Conservation (phyloP, 2,113 vertebrate genomes). For the Promerops cafer region DNA sequence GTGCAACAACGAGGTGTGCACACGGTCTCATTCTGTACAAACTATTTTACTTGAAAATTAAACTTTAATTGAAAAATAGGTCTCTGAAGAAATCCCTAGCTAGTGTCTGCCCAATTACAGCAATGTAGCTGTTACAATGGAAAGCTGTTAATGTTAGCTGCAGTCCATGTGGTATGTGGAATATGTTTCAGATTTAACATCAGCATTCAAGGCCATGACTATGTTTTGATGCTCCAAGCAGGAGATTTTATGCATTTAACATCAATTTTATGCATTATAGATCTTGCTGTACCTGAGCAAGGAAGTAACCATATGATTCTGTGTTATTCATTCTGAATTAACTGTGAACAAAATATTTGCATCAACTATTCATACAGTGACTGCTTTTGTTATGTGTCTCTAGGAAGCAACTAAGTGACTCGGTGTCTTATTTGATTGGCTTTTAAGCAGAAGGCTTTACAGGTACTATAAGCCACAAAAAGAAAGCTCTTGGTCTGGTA, state of each 20-base stretch:
- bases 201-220: constrained; percentile 25
- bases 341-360: constrained; percentile 35
- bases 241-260: constrained; percentile 24
- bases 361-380: background rate
- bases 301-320: background rate
- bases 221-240: constrained; percentile 30
- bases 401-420: constrained; percentile 15
- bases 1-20: background rate
- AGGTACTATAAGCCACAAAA: background rate
- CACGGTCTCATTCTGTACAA: background rate
- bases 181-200: constrained; percentile 33
- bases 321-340: constrained; percentile 41
- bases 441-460: constrained; percentile 39
- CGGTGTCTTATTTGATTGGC: constrained; percentile 32
- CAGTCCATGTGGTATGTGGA: constrained; percentile 4
- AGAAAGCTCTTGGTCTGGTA: background rate
- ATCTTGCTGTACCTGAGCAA: background rate
- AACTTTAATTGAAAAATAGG: constrained; percentile 39
- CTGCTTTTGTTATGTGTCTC: constrained; percentile 12
- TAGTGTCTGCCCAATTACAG: background rate
- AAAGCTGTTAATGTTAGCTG: background rate
- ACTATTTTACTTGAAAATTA: constrained; percentile 34
- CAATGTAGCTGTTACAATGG: background rate
- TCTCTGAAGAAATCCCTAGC: constrained; percentile 5
- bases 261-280: constrained; percentile 20